Conservation (phyloP, 2,797 vertebrate genomes). For the Lutjanus argentimaculatus region DNA sequence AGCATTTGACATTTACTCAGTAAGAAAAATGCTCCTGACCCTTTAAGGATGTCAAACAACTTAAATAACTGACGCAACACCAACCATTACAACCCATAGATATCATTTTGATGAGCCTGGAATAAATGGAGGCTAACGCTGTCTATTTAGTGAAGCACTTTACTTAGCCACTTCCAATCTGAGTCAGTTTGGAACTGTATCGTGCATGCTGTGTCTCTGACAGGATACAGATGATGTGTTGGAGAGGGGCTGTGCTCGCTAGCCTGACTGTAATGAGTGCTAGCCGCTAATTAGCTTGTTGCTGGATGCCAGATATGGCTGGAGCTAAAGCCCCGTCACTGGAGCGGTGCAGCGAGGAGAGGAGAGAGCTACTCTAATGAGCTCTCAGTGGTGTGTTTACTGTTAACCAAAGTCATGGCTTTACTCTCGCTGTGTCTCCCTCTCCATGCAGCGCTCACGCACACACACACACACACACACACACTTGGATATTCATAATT, state of each 20-base stretch:
- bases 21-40: constrained; percentile 10
- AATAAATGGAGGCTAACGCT: constrained; percentile 55
- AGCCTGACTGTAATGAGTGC: constrained; percentile 79
- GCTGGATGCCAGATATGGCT: constrained; percentile 76
- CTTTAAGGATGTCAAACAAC: constrained; percentile 32
- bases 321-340: constrained; percentile 70
- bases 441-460: constrained; percentile 17
- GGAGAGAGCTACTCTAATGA: constrained; percentile 81
- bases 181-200: constrained; percentile 59
- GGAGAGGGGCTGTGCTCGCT: constrained; percentile 63
- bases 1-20: constrained; percentile 18
- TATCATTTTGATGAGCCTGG: constrained; percentile 57
- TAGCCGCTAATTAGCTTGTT: constrained; percentile 83
- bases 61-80: constrained; percentile 42
- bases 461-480: constrained; percentile 37
- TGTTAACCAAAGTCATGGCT: constrained; percentile 81
- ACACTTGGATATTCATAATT: constrained; percentile 59
- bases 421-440: constrained; percentile 58
- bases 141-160: constrained; percentile 66
- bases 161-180: constrained; percentile 57
- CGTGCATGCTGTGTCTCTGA: constrained; percentile 74
- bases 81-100: constrained; percentile 43
- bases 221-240: constrained; percentile 75
- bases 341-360: constrained; percentile 72
- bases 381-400: constrained; percentile 84